Evolutionary conservation across 1,140 invertebrate genomes (phyloP), one percentile per base, ranked within the genome.

Genomic region (Amphibalanus amphitrite): DNA sequence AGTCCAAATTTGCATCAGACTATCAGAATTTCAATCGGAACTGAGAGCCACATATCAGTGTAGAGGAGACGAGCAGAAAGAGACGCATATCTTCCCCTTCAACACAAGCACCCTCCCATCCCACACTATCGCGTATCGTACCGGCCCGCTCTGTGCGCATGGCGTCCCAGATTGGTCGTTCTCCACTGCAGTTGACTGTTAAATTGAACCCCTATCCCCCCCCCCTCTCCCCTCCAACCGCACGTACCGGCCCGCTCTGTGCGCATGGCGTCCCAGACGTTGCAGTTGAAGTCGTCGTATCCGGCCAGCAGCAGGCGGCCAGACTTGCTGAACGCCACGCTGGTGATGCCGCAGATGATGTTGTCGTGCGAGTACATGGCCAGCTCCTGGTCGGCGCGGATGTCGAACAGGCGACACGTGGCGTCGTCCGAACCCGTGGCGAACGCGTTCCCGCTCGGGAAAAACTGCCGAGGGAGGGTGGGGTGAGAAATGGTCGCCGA

Each of bases 251-350:
- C 94, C 83, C 95, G 86, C 82, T 98, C 95, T 76, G 93, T 93
- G 84, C 96, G 95, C 89, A 98, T 94, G 23, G 94, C 95, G 84
- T 98, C 95, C 95, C 95, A 98, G 29, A 97, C 92, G 82, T 97
- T 97, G 83, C 94, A 97, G 82, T 98, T 97, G 83, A 97, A 98
- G 84, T 98, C 95, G 82, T 98, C 95, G 82, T 98, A 96, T 73
- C 95, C 95, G 79, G 95, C 95, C 70, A 98, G 85, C 78, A 98
- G 85, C 75, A 98, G 86, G 75, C 95, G 87, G 76, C 95, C 95
- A 77, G 91, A 94, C 85, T 97, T 97, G 80, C 90, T 93, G 84
- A 98, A 98, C 78, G 94, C 95, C 77, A 98, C 94, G 75, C 91
- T 94, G 72, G 95, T 98, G 78, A 98, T 97, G 77, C 95, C 95